Evolutionary conservation across 2,888 invertebrate genomes (phyloP).

Genomic region (Lasioglossum malachurum): DNA sequence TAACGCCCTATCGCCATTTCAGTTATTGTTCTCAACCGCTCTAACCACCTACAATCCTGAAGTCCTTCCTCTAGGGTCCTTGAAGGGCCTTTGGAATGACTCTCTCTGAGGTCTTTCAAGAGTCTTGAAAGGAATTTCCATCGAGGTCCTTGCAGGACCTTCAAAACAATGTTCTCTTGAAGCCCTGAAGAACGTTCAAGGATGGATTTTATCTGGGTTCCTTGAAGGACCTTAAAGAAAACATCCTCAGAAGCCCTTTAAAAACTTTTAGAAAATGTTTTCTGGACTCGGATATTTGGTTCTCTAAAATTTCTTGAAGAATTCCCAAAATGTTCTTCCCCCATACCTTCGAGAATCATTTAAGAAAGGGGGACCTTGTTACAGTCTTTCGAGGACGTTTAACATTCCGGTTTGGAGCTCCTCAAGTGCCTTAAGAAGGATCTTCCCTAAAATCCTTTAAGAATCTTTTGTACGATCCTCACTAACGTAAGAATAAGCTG

Average conservation of each 20-base stretch:
- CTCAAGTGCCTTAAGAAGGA: neutral
- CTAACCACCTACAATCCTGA: neutral
- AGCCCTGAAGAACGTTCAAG: neutral
- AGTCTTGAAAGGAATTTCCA: slow-evolving; percentile 1
- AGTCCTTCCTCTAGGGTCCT: slow-evolving; percentile 1
- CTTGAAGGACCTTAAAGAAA: neutral
- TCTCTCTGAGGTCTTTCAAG: slow-evolving; percentile 2
- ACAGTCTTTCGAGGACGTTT: neutral
- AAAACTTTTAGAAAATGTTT: neutral
- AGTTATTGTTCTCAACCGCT: neutral
- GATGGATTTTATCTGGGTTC: neutral
- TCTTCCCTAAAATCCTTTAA: neutral
- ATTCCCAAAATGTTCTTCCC: neutral
- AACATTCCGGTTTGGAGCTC: neutral
- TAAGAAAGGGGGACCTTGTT: neutral
- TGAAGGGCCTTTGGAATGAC: neutral
- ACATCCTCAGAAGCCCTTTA: neutral
- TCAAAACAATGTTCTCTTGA: neutral
- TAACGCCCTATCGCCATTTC: neutral
- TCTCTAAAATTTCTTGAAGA: neutral
- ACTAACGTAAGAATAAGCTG: neutral
- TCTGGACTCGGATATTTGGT: neutral
- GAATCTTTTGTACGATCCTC: neutral
- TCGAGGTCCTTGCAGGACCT: neutral
- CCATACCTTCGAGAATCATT: neutral